Conservation (phyloP, 1,140 invertebrate species). For the Drosophila pseudoananassae region DNA sequence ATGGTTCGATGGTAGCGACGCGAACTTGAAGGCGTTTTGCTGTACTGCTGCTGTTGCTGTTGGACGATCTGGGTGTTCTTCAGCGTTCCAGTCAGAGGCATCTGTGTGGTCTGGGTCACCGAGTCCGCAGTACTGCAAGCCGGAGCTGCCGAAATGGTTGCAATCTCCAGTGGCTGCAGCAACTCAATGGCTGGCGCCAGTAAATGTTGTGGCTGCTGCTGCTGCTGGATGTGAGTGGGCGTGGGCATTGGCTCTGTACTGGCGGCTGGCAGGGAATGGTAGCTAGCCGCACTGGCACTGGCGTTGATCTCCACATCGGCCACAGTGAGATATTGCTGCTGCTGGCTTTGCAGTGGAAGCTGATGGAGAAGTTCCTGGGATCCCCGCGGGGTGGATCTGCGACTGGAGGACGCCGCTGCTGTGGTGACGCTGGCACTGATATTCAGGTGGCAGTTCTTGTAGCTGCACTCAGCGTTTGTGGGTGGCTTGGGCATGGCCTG, state of each 20-base stretch:
- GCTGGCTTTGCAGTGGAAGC: conserved; percentile 50
- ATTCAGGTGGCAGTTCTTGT: conserved; percentile 82
- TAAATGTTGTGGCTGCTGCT: conserved; percentile 55
- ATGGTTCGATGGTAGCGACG: conserved; percentile 83
- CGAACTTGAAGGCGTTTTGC: conserved; percentile 74
- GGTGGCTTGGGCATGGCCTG: conserved; percentile 68
- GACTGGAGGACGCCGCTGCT: conserved; percentile 54
- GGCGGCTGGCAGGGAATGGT: conserved; percentile 64
- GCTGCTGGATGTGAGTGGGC: conserved; percentile 46
- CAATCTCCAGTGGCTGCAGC: conserved; percentile 63
- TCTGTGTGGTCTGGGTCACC: conserved; percentile 67
- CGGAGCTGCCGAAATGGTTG: conserved; percentile 55
- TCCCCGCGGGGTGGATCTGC: conserved; percentile 61
- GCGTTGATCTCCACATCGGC: conserved; percentile 80
- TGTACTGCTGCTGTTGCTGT: conserved; percentile 41
- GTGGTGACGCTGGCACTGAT: conserved; percentile 67
- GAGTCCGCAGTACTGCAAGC: conserved; percentile 53
- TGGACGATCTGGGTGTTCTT: conserved; percentile 50
- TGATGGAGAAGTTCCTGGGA: conserved; percentile 66
- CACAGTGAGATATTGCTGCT: conserved; percentile 77
- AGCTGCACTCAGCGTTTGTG: conserved; percentile 68
- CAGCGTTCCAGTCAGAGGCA: conserved; percentile 52
- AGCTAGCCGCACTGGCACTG: conserved; percentile 62
- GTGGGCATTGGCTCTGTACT: conserved; percentile 58
- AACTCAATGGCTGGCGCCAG: conserved; percentile 53